A percentile compares a stretch with the other conserved stretches of the same genome.
phyloP scores from a whole-genome alignment of 1,140 invertebrate genomes.

The Apocrypta bakeri region DNA sequence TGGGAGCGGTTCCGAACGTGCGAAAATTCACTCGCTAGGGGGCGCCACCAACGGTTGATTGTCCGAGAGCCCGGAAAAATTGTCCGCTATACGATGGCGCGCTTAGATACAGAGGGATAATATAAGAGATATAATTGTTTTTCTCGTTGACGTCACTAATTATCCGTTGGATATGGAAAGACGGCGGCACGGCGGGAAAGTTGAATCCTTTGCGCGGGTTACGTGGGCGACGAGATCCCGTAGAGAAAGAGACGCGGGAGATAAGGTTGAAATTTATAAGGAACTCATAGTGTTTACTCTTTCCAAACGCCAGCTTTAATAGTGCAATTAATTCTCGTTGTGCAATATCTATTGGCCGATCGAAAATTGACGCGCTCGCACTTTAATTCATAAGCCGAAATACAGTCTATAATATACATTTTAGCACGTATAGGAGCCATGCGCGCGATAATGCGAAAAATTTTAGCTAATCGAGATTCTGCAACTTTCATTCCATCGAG shows the following conservation, averaged over 20 bases:
- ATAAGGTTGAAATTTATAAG: too few relatives aligned
- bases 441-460: neutral
- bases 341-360: neutral
- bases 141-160: constrained; percentile 24
- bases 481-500: neutral
- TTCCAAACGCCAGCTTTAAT: too few relatives aligned
- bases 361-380: neutral
- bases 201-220: too few relatives aligned
- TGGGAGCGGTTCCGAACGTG: neutral
- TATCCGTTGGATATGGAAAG: neutral
- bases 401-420: too few relatives aligned
- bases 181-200: too few relatives aligned
- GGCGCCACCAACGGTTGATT: neutral
- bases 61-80: too few relatives aligned
- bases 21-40: neutral
- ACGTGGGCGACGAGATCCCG: neutral
- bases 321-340: too few relatives aligned
- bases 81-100: too few relatives aligned
- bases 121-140: constrained; percentile 13
- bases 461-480: neutral
- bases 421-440: too few relatives aligned
- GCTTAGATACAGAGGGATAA: too few relatives aligned
- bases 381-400: neutral
- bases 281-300: too few relatives aligned
- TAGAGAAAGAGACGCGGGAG: too few relatives aligned